These are phyloP conservation scores for Laothoe populi DNA, from an alignment of 2,888 invertebrate genomes.

Conservation along the genomic window DNA sequence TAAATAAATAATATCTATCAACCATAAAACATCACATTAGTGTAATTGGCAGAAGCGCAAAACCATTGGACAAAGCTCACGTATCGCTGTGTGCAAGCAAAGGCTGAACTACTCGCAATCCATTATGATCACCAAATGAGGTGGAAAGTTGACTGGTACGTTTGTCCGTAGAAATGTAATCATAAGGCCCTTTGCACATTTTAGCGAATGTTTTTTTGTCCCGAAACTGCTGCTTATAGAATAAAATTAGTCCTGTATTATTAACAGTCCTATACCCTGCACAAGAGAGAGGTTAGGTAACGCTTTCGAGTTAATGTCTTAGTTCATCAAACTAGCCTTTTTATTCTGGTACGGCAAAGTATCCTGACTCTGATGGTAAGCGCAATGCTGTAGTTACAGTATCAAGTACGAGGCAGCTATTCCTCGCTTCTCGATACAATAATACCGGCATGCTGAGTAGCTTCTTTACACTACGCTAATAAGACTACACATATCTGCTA, in stretches of 20 bases:
- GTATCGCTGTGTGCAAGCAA: constrained; percentile 62
- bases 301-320: no score
- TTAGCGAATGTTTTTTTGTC: constrained; percentile 14
- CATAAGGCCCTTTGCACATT: constrained; percentile 36
- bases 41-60: constrained; percentile 34
- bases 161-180: constrained; percentile 53
- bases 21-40: constrained; percentile 1
- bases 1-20: background rate
- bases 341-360: no score
- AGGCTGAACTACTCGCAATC: constrained; percentile 77
- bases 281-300: no score
- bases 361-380: no score
- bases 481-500: no score
- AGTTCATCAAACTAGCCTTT: no score
- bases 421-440: no score
- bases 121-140: constrained; percentile 79
- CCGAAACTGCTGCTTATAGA: background rate
- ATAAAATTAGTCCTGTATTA: background rate
- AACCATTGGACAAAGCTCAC: constrained; percentile 46
- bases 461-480: no score
- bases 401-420: no score
- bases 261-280: no score
- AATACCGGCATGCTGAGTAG: no score
- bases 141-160: constrained; percentile 70
- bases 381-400: no score